Conservation (phyloP, 2,797 vertebrate genomes). For the Oreochromis mossambicus region DNA sequence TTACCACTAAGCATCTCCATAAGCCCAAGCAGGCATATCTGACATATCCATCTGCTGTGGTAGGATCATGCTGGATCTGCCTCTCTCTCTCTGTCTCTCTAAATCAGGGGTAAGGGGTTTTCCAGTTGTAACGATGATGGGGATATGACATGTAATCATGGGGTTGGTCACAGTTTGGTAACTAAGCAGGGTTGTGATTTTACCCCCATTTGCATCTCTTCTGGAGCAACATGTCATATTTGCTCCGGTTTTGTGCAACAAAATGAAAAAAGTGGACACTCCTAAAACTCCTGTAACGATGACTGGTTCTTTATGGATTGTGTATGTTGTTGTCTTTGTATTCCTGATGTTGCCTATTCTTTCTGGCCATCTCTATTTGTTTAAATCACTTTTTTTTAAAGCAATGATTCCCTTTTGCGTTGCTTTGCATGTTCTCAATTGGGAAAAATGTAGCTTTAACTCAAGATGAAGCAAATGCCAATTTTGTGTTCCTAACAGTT, state of each 20-base stretch:
- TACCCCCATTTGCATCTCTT: conserved; percentile 22
- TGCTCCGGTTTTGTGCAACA: neutral
- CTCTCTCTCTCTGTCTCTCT: conserved; percentile 12
- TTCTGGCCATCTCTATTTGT: neutral
- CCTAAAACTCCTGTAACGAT: conserved; percentile 16
- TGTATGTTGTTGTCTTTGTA: neutral
- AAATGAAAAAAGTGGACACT: conserved; percentile 28
- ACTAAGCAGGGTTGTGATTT: conserved; percentile 51
- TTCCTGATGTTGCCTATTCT: neutral
- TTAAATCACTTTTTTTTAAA: neutral
- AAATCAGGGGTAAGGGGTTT: conserved; percentile 58
- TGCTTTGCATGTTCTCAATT: neutral
- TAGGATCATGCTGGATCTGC: conserved; percentile 58
- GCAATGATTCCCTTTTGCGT: neutral
- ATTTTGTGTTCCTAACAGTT: neutral
- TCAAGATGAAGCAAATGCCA: neutral
- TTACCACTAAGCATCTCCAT: conserved; percentile 70
- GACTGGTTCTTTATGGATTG: conserved; percentile 6
- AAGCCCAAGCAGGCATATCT: conserved; percentile 67
- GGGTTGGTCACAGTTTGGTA: conserved; percentile 36
- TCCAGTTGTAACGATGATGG: conserved; percentile 42
- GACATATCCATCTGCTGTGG: conserved; percentile 68
- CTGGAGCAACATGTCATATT: conserved; percentile 26
- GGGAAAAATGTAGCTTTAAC: neutral
- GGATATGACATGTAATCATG: conserved; percentile 47